Evolutionary conservation across 2,113 vertebrate species (phyloP), one percentile per base, ranked within the genome.

Genomic region (Ia io): DNA sequence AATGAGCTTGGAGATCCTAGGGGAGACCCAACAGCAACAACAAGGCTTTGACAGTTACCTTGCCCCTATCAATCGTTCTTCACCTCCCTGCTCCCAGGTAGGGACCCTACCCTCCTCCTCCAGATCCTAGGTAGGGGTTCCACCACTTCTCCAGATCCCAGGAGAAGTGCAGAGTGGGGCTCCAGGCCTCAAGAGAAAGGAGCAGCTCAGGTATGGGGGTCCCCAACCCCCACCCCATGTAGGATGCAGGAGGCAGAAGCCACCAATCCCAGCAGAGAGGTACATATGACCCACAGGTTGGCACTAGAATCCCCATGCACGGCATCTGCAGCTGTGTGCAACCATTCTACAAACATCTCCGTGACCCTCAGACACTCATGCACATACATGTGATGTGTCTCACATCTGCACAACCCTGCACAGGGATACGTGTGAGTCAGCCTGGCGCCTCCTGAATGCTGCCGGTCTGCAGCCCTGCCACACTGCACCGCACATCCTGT

Each of bases 391-490:
- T 47, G 84, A 84, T 83, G 25, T 80, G 85, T 73, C 53, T 82
- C 82, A 70, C 78, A 88, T 90, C 88, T 95, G 69, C 84, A 93
- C 91, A 79, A 23, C 69, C 59, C 83, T 89, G 91, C 85, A 96
- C 94, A 93, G 73, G 88, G 84, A 85, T 96, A 42, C 47, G 86
- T 96, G 96, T 97, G 96, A 97, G 88, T 97, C 97, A 95, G 90
- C 96, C 96, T 77, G 94, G 90, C 94, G 96, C 95, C 90, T 95
- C 90, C 94, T 51, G 65, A 80, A 87, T 23, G 51, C 95, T 95
- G 91, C 85, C 69, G 0, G 22, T 77, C 93, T 67, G 84, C 97
- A 92, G 92, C 90, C 91, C 93, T 92, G 78, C 77, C 94, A 93
- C 96, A 78, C 90, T 1, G 61, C 90, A 80, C 77, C 1, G 61